These are phyloP conservation scores for Diadumene lineata DNA, from an alignment of 92 coral and sea anemone species.

Conservation along the genomic window DNA sequence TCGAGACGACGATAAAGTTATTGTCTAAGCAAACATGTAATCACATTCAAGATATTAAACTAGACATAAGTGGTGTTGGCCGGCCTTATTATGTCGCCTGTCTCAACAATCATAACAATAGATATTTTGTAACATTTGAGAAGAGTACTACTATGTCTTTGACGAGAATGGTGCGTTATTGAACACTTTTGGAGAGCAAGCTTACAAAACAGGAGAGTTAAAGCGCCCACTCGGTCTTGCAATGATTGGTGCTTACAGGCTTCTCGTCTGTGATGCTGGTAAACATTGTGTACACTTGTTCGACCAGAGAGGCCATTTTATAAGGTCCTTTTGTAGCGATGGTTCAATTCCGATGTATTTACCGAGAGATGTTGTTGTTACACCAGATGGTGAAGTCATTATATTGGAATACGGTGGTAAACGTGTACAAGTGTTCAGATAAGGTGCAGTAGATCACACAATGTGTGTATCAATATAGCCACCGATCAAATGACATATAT, in stretches of 20 bases:
- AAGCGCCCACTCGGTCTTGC: neutral
- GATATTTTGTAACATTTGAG: neutral
- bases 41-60: neutral
- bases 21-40: slow-evolving; percentile 1
- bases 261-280: slow-evolving; percentile 2
- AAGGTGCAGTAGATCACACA: no score
- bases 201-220: neutral
- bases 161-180: slow-evolving; percentile 10
- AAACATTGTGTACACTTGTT: slow-evolving; percentile 15
- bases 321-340: slow-evolving; percentile 1
- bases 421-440: slow-evolving; percentile 4
- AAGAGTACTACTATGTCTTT: neutral
- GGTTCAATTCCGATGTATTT: neutral
- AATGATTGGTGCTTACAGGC: slow-evolving; percentile 9
- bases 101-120: slow-evolving; percentile 14
- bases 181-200: slow-evolving; percentile 2
- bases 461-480: no score
- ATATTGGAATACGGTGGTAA: neutral
- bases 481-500: no score
- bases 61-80: neutral
- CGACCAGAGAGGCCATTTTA: neutral
- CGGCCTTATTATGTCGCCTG: neutral
- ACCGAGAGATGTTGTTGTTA: slow-evolving; percentile 10
- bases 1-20: neutral
- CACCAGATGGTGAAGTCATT: slow-evolving; percentile 18